Evolutionary conservation across 2,888 invertebrate genomes (phyloP).

Genomic region (Hemicrepidius hirtus): DNA sequence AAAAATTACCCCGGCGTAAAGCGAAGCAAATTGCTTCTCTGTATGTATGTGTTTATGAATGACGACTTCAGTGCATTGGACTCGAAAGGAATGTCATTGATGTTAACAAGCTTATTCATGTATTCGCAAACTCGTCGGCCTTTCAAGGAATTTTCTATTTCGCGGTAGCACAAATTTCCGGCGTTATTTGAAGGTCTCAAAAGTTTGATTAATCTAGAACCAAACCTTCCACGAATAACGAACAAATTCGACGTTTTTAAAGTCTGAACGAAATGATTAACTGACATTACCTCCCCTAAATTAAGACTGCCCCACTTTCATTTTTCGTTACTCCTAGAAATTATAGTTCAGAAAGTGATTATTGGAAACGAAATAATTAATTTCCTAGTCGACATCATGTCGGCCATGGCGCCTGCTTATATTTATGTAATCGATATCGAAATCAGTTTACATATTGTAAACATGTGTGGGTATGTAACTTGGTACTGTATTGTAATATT

Average conservation of each 20-base stretch:
- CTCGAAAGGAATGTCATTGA: slow-evolving; percentile 60
- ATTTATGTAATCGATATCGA: slow-evolving; percentile 3
- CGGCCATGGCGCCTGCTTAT: slow-evolving; percentile 5
- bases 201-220: too few relatives aligned
- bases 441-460: neutral
- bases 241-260: too few relatives aligned
- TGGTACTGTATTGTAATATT: neutral
- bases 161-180: slow-evolving; percentile 12
- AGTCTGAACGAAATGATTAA: too few relatives aligned
- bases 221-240: too few relatives aligned
- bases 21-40: slow-evolving; percentile 10
- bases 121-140: slow-evolving; percentile 52
- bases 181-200: neutral
- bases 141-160: slow-evolving; percentile 52
- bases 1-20: neutral
- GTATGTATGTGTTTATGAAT: slow-evolving; percentile 52
- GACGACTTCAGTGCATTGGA: slow-evolving; percentile 56
- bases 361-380: too few relatives aligned
- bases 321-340: too few relatives aligned
- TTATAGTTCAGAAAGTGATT: neutral
- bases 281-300: too few relatives aligned
- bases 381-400: neutral
- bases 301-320: too few relatives aligned
- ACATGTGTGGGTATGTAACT: neutral
- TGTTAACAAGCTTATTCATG: slow-evolving; percentile 54